Evolutionary conservation across 2,888 invertebrate species (phyloP), one percentile per base, ranked within the genome.

Genomic region (Papilio gigon): DNA sequence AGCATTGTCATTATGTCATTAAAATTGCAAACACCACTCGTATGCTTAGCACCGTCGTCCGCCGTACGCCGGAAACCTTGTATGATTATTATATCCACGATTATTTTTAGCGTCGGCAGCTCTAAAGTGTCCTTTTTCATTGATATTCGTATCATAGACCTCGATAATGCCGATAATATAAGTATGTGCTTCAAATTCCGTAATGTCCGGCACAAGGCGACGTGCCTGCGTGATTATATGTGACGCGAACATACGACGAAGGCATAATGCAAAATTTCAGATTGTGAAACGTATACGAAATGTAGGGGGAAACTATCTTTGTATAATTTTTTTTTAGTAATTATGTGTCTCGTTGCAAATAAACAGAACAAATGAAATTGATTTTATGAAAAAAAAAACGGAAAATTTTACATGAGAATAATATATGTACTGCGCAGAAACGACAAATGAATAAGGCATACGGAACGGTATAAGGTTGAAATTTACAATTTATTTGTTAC

Each of bases 11-110:
- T 60, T 47, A 27, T 50, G 50, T 50, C 47, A 75, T 76, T 75
- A 76, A 74, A 76, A 73, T 72, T 75, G 75, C 73, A 72, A 75
- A 74, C 66, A 65, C 59, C 71, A 67, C 78, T 83, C 79, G 78
- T 88, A 90, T 87, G 87, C 88, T 89, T 86, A 88, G 44, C 20
- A 17, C 2, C 17, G 4, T 8, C 17, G 4, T 37, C 12, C 67
- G 70, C 65, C 84, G 81, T 89, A 89, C 89, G 89, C 81, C 89
- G 90, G 91, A 90, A 85, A 82, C 47, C 12, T 47, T 4, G 22
- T 80, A 81, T 78, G 77, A 80, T 83, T 80, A 80, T 82, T 83
- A 53, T 50, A 78, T 79, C 74, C 71, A 77, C 74, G 72, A 84
- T 83, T 84, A 88, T 87, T 84, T 87, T 87, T 85, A 85, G 86